A percentile compares a stretch with the other conserved stretches of the same genome.
These are phyloP conservation scores for Pharmacophagus antenor DNA, from an alignment of 2,888 invertebrate genomes.

Conservation along the genomic window DNA sequence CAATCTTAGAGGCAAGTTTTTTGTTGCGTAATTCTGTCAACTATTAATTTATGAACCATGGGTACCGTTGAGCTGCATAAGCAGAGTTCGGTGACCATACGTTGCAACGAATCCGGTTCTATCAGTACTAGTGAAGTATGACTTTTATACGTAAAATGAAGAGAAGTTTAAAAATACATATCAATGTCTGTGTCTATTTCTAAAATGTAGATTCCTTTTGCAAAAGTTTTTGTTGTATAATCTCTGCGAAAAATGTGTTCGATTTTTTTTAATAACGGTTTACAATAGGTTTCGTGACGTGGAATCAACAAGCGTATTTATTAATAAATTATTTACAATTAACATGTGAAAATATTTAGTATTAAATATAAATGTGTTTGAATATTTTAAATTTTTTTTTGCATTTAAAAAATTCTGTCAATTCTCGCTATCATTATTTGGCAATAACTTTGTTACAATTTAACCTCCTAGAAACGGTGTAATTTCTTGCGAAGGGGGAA, in stretches of 20 bases:
- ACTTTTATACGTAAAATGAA: background rate
- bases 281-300: too few species aligned
- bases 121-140: background rate
- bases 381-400: too few species aligned
- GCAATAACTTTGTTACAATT: too few species aligned
- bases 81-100: conserved; percentile 30
- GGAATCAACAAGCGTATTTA: too few species aligned
- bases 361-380: too few species aligned
- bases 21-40: conserved; percentile 22
- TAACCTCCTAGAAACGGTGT: too few species aligned
- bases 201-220: background rate
- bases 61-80: conserved; percentile 29
- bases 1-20: conserved; percentile 4
- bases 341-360: too few species aligned
- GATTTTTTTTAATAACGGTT: too few species aligned
- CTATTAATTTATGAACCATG: conserved; percentile 13
- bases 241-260: background rate
- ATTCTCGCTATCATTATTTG: too few species aligned
- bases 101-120: conserved; percentile 24
- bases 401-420: too few species aligned
- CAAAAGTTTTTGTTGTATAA: background rate
- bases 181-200: background rate
- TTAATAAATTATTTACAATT: too few species aligned
- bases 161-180: background rate
- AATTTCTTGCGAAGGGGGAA: too few species aligned